Evolutionary conservation across 2,113 vertebrate genomes (phyloP), one percentile per base, ranked within the genome.

Genomic region (Zosterops japonicus): DNA sequence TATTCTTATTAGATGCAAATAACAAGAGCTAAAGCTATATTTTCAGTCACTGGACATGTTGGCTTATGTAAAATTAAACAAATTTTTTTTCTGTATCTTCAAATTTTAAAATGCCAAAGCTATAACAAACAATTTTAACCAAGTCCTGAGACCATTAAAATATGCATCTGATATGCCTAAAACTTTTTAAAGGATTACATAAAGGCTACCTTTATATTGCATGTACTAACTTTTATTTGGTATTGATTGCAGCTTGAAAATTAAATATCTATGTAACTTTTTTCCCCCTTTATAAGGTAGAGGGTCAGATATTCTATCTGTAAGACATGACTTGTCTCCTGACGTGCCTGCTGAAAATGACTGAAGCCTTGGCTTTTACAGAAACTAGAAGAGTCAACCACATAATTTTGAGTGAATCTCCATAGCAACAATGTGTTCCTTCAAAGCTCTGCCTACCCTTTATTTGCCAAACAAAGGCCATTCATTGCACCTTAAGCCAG

Each of bases 401-500:
- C 69, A 50, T 63, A 70, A 70, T 65, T 17, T 46, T 86, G 39
- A 19, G 9, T 70, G 42, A 92, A 93, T 70, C 60, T 71, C 67
- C 1, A 0, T 49, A 69, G 63, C 46, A 93, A 67, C 82, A 76
- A 13, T 8, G 56, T 41, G 28, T 39, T 90, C 69, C 68, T 81
- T 90, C 89, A 86, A 81, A 95, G 68, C 29, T 23, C 80, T 95
- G 60, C 86, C 68, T 89, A 56, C 24, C 52, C 13, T 92, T 96
- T 92, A 71, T 81, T 89, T 93, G 68, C 89, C 86, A 93, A 94
- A 87, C 92, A 95, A 83, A 89, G 49, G 60, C 80, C 83, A 90
- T 89, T 94, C 42, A 8, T 90, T 87, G 33, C 89, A 86, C 68
- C 69, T 83, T 94, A 97, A 96, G 83, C 59, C 68, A 87, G 94